These are phyloP conservation scores for Elanus axillaris DNA, from an alignment of 2,113 vertebrate genomes.

Conservation along the genomic window DNA sequence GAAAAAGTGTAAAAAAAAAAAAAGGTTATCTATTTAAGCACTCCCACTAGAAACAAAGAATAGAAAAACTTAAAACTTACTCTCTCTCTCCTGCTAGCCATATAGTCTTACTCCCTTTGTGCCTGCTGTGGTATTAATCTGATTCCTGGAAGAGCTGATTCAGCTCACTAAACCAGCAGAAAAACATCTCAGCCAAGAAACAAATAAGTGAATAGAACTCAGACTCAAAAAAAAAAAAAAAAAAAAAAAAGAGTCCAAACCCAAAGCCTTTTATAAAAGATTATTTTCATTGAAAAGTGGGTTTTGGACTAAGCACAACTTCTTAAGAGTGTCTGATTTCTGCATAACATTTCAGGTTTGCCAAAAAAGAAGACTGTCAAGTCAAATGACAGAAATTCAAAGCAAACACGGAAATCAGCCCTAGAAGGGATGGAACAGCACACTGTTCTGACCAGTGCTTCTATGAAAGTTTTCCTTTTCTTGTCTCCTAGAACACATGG, in stretches of 20 bases:
- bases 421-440: neutral
- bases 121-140: neutral
- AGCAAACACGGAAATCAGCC: neutral
- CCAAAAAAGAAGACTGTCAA: neutral
- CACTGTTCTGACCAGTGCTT: neutral
- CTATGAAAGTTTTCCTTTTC: neutral
- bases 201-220: neutral
- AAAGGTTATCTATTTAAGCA: neutral
- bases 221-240: neutral
- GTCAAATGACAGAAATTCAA: neutral
- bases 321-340: neutral
- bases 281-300: neutral
- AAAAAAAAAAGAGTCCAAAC: neutral
- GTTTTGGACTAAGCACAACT: neutral
- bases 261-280: neutral
- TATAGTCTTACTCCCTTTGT: neutral
- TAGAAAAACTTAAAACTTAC: neutral
- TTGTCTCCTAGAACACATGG: neutral
- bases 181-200: neutral
- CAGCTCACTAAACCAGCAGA: neutral
- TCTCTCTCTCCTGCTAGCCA: neutral
- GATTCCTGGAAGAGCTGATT: neutral
- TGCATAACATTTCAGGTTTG: neutral
- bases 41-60: neutral
- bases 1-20: neutral